Evolutionary conservation across 2,113 vertebrate species (phyloP), one percentile per base, ranked within the genome.

Genomic region (Brachyhypopomus gauderio): DNA sequence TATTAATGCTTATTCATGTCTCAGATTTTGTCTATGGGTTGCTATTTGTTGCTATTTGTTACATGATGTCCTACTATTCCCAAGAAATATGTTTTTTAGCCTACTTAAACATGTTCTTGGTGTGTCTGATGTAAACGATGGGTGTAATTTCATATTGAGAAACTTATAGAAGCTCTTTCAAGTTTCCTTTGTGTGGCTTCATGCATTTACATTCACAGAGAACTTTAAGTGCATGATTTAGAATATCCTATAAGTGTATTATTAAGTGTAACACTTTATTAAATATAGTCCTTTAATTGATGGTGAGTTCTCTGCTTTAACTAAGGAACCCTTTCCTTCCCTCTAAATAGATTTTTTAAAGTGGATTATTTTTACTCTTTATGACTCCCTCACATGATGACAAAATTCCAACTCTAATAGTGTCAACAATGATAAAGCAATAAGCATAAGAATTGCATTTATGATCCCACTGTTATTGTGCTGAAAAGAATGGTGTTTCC

Each of bases 371-470:
- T 45, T 36, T 27, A 79, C 52, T 41, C 16, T 0, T 52, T 19
- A 19, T 58, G 25, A 72, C 14, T 48, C 64, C 30, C 25, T 74
- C 77, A 23, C 23, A 56, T 38, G 60, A 63, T 12, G 23, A 3
- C 64, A 14, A 12, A 23, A 59, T 62, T n/a, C n/a, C 60, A 16
- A 55, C n/a, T 8, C 67, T 63, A 56, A 82, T 71, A 82, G 71
- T 82, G 62, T 48, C 19, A 20, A 38, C 12, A 4, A 34, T 22
- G 58, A 76, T 30, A 34, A 80, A 55, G 17, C 52, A 63, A 4
- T 34, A 25, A 20, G 5, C 34, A 17, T 72, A 63, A 77, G 55
- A 77, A 83, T 79, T 79, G 58, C 45, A 60, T 3, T 25, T 70
- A 30, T 17, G n/a, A 25, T 45, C 4, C 55, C 20, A 3, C n/a